Base-by-base conservation (phyloP, 2,888 invertebrate genomes). In the Dichetophora obliterata region DNA sequence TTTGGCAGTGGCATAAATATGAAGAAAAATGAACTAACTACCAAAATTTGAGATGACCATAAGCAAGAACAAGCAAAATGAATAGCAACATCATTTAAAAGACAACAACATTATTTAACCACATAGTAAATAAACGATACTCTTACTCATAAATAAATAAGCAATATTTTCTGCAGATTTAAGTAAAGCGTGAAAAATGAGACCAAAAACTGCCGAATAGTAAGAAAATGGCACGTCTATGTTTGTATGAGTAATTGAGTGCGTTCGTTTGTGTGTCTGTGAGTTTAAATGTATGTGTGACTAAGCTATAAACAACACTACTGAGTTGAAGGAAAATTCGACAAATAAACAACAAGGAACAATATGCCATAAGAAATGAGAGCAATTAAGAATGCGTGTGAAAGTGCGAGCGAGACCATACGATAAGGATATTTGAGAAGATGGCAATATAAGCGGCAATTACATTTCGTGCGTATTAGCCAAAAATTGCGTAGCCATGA, bases 131-230 rank as follows among this genome's bases (percentile, higher is more conserved):
- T 34, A 65, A 14, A n/a, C 37, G 37, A 34, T 37, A 31, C 14
- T 16, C 37, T 31, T 27, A 5, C 50, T 50, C 68, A 24, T 22
- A 34, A 57, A 43, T 57, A 71, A 71, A 57, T 37, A 8, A 43
- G 43, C 71, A 71, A 71, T 43, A 59, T 43, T 71, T 59, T 19
- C 59, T 37, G n/a, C 71, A 71, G 61, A 63, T 59, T 73, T 61
- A 73, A 48, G n/a, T 50, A 37, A 73, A 73, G 43, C 72, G 22
- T 73, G 72, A 73, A 63, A 73, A 73, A 61, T 61, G 71, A 37
- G 48, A 19, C 54, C 50, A 34, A 34, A 70, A 70, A 43, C 43
- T 34, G 52, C 37, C 24, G 54, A 34, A 34, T 50, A 70, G 31
- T 70, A 70, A 54, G 70, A 70, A 70, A 50, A 70, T 19, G 34